Conservation (phyloP, 2,888 invertebrate species). For the Harpalus rufipes region DNA sequence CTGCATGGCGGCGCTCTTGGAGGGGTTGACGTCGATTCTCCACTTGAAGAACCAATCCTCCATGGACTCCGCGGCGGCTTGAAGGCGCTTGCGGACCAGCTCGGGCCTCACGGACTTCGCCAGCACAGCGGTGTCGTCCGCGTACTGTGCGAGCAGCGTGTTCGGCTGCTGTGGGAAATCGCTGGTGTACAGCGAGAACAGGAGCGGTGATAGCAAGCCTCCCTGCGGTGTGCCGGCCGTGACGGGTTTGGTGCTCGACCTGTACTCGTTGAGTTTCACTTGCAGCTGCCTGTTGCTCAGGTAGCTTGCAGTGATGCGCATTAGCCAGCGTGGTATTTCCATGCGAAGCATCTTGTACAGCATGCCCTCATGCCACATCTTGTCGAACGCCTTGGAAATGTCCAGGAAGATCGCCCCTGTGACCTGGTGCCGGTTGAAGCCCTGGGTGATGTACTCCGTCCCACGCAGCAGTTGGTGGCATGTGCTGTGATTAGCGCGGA, state of each 20-base stretch:
- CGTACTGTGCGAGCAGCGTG: conserved; percentile 65
- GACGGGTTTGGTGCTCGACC: conserved; percentile 66
- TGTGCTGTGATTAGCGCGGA: conserved; percentile 41
- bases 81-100: conserved; percentile 41
- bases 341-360: conserved; percentile 68
- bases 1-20: conserved; percentile 65
- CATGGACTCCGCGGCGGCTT: neutral
- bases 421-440: conserved; percentile 68
- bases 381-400: conserved; percentile 72
- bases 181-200: conserved; percentile 69
- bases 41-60: conserved; percentile 63
- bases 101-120: neutral
- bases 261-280: conserved; percentile 67
- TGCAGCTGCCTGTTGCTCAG: conserved; percentile 68
- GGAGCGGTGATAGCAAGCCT: conserved; percentile 69
- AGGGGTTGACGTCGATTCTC: conserved; percentile 66
- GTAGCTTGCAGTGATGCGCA: conserved; percentile 69
- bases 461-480: conserved; percentile 70
- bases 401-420: conserved; percentile 71
- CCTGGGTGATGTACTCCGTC: conserved; percentile 68
- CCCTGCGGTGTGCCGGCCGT: conserved; percentile 71
- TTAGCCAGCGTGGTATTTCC: conserved; percentile 67
- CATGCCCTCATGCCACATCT: conserved; percentile 71
- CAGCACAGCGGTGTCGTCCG: conserved; percentile 68
- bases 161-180: conserved; percentile 67